Evolutionary conservation across 2,888 invertebrate genomes (phyloP).

Genomic region (Callimorpha dominula): DNA sequence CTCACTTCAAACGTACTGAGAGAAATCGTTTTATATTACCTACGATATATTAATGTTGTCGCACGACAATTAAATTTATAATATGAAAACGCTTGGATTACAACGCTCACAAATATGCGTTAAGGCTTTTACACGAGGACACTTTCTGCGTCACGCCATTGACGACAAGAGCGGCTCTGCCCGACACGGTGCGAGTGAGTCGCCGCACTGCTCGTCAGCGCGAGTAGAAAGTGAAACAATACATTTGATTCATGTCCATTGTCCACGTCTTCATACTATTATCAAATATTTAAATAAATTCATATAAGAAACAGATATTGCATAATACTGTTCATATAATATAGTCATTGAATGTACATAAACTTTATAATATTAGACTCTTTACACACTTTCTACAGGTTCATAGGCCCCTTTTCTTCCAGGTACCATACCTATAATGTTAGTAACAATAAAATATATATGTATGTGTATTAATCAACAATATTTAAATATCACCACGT

Average conservation of each 20-base stretch:
- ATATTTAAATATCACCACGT: background rate
- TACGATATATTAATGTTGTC: too few species aligned
- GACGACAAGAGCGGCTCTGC: background rate
- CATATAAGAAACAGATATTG: background rate
- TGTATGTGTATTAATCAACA: background rate
- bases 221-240: constrained; percentile 7
- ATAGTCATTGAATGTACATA: background rate
- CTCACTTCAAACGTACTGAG: background rate
- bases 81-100: background rate
- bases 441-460: too few species aligned
- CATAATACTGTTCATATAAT: background rate
- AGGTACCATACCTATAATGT: too few species aligned
- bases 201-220: background rate
- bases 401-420: too few species aligned
- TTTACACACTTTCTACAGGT: too few species aligned
- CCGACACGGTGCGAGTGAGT: too few species aligned
- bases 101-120: background rate
- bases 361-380: background rate
- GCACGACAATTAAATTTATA: background rate
- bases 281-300: background rate
- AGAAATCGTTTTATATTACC: background rate
- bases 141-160: background rate
- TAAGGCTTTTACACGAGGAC: background rate
- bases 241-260: background rate
- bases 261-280: background rate